Evolutionary conservation across 2,113 vertebrate species (phyloP).

Genomic region (Origma solitaria): DNA sequence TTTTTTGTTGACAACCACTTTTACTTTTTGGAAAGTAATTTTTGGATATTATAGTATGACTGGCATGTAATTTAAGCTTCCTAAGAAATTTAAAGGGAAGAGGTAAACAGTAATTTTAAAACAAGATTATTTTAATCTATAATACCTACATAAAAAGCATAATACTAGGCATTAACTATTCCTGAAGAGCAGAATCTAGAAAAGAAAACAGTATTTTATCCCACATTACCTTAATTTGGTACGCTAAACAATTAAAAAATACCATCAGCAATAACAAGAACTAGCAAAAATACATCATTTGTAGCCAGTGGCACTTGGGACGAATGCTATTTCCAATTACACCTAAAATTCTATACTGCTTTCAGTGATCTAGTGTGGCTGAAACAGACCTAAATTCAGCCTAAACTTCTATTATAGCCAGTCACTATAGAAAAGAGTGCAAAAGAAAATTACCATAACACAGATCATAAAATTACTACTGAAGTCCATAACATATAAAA

Average conservation of each 20-base stretch:
- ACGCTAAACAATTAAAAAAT: constrained; percentile 28
- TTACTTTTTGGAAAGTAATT: constrained; percentile 75
- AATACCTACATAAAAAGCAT: constrained; percentile 57
- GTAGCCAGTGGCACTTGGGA: background rate
- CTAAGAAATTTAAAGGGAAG: constrained; percentile 68
- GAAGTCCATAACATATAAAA: constrained; percentile 50
- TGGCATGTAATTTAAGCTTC: constrained; percentile 72
- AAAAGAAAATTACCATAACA: constrained; percentile 36
- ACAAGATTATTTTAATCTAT: constrained; percentile 57
- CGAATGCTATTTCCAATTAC: background rate
- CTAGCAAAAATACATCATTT: constrained; percentile 13
- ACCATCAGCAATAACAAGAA: constrained; percentile 33
- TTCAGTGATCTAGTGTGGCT: background rate
- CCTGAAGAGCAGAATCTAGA: constrained; percentile 24
- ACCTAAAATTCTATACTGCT: background rate
- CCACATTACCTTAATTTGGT: constrained; percentile 45
- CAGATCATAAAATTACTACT: constrained; percentile 51
- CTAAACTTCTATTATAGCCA: background rate
- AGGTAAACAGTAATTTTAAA: constrained; percentile 75
- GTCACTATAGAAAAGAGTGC: constrained; percentile 17
- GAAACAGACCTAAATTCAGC: constrained; percentile 5
- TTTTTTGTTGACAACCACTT: constrained; percentile 71
- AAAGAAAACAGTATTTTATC: constrained; percentile 58
- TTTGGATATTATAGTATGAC: constrained; percentile 72
- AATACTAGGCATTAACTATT: constrained; percentile 57